These are phyloP conservation scores for Drosophila macrothrix DNA, from an alignment of 2,888 invertebrate genomes.

Conservation along the genomic window DNA sequence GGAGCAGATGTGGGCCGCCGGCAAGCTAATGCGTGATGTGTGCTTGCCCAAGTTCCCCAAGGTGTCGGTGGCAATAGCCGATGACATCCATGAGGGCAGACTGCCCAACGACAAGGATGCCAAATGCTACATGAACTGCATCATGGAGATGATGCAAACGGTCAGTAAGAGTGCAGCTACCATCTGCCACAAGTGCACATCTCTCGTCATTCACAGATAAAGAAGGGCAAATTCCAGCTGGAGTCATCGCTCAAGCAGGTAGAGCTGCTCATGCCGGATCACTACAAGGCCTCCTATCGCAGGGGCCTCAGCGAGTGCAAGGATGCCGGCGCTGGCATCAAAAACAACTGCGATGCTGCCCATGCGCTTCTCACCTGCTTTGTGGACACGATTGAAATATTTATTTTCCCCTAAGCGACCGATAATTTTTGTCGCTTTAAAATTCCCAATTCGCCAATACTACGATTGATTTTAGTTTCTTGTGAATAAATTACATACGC, in stretches of 20 bases:
- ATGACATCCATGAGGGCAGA: conserved; percentile 75
- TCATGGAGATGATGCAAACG: conserved; percentile 86
- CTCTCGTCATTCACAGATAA: conserved; percentile 70
- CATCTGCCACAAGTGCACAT: background rate
- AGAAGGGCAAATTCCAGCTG: conserved; percentile 83
- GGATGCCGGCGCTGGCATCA: conserved; percentile 78
- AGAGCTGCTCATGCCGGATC: conserved; percentile 83
- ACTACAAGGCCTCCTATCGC: conserved; percentile 76
- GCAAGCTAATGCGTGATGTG: conserved; percentile 88
- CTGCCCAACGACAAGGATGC: conserved; percentile 82
- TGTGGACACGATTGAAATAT: conserved; percentile 69
- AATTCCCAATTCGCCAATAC: background rate
- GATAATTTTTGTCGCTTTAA: background rate
- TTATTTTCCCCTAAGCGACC: conserved; percentile 78
- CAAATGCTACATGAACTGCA: conserved; percentile 87
- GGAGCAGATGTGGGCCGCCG: conserved; percentile 88
- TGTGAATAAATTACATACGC: background rate
- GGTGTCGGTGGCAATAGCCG: conserved; percentile 76
- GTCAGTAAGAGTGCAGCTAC: conserved; percentile 79
- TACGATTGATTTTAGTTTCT: background rate
- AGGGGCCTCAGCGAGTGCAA: conserved; percentile 79
- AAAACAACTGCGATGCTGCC: conserved; percentile 83
- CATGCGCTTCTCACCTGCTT: conserved; percentile 78
- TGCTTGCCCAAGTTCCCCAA: conserved; percentile 88
- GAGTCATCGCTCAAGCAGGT: conserved; percentile 83